Conservation (phyloP, 2,113 vertebrate species). For the Indicator maculatus region DNA sequence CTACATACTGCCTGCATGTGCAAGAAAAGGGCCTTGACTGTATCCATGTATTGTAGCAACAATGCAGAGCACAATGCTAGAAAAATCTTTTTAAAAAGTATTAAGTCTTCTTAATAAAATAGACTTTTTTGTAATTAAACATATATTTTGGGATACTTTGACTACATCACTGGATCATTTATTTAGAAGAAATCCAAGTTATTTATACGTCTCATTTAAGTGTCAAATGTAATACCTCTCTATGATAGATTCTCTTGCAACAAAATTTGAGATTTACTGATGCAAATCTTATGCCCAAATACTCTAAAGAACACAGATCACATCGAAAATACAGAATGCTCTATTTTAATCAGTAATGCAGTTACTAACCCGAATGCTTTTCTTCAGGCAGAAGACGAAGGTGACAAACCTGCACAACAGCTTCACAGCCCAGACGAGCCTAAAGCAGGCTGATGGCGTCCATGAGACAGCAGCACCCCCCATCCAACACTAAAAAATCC, state of each 20-base stretch:
- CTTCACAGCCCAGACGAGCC: not conserved
- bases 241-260: not conserved
- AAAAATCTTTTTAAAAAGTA: not conserved
- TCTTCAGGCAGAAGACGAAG: not conserved
- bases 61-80: not conserved
- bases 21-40: not conserved
- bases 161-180: not conserved
- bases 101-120: not conserved
- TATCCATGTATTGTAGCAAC: not conserved
- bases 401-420: not conserved
- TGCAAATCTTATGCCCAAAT: not conserved
- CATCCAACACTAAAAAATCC: not conserved
- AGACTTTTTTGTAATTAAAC: not conserved
- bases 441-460: slow-evolving; percentile 19
- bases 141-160: not conserved
- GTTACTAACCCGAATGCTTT: slow-evolving; percentile 32
- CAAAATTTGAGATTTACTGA: not conserved
- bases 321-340: not conserved
- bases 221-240: not conserved
- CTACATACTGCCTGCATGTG: not conserved
- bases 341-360: not conserved
- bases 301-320: not conserved
- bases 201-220: not conserved
- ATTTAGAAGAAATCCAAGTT: not conserved
- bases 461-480: not conserved